Percentiles rank a stretch among this genome's conserved stretches.
Evolutionary conservation across 2,888 invertebrate genomes (phyloP).

Genomic region (Drosophila peninsularis): DNA sequence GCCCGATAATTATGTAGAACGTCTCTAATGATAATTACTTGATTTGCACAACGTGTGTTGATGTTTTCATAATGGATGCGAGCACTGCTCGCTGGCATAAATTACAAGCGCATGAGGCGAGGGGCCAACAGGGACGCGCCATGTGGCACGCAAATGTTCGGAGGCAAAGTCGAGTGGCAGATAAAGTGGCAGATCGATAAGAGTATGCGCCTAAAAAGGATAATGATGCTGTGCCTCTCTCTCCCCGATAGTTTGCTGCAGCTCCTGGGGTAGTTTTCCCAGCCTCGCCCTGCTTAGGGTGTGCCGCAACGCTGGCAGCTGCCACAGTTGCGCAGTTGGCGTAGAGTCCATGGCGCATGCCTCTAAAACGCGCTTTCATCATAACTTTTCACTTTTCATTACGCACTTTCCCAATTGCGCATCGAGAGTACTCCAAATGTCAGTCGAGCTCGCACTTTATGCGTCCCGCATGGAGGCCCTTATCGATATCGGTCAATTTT

Average conservation of each 20-base stretch:
- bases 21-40: slow-evolving; percentile 74
- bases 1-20: slow-evolving; percentile 71
- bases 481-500: slow-evolving; percentile 44
- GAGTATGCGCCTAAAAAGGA: slow-evolving; percentile 33
- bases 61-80: slow-evolving; percentile 73
- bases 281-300: slow-evolving; percentile 15
- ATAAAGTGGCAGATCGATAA: slow-evolving; percentile 61
- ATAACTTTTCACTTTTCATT: slow-evolving; percentile 74
- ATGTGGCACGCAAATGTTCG: slow-evolving; percentile 61
- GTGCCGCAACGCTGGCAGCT: slow-evolving; percentile 57
- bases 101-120: slow-evolving; percentile 58
- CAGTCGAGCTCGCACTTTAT: slow-evolving; percentile 32
- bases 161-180: slow-evolving; percentile 62
- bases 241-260: background rate
- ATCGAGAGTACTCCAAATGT: slow-evolving; percentile 36
- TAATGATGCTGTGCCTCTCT: slow-evolving; percentile 49
- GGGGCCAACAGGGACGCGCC: slow-evolving; percentile 42
- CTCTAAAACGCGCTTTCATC: slow-evolving; percentile 60
- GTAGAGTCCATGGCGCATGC: slow-evolving; percentile 60
- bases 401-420: slow-evolving; percentile 51
- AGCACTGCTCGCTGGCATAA: slow-evolving; percentile 54
- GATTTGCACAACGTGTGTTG: slow-evolving; percentile 78
- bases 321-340: slow-evolving; percentile 70
- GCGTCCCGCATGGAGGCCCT: slow-evolving; percentile 55
- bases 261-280: slow-evolving; percentile 9